Evolutionary conservation across 2,113 vertebrate species (phyloP), one percentile per base, ranked within the genome.

Genomic region (Microcebus murinus): DNA sequence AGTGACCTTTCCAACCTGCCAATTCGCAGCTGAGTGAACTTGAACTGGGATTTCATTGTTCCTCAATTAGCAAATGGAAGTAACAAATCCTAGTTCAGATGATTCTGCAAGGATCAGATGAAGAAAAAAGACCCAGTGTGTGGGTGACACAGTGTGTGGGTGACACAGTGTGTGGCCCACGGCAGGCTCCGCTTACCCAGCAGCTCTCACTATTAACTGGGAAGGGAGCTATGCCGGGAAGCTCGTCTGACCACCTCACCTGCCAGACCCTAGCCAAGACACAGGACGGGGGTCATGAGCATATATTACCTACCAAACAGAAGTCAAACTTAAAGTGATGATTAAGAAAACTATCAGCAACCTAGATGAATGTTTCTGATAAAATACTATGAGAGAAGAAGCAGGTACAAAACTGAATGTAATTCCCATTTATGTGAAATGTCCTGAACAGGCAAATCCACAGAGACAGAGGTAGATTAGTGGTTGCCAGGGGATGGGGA

Each of bases 101-200:
- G 61, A 12, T 59, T 50, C 8, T n/a, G 36, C 67, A 67, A 67
- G 84, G n/a, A 57, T 13, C 11, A 29, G n/a, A 55, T 20, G 17
- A 85, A 21, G 67, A 11, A 36, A 27, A 39, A 61, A 59, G 21
- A 42, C 27, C 39, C 23, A 50, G 50, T 45, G 45, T 45, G 45
- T 45, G 45, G 45, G 45, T 45, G 45, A 23, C 6, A 21, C 25
- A 27, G 39, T 3, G 12, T 25, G 59, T 1, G 18, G n/a, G 45
- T 45, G 45, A 23, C 6, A 21, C 25, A 27, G 39, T 4, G 12
- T 20, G 59, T 1, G 18, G n/a, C 50, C 31, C 2, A 0, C 4
- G 55, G 55, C 82, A 55, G 71, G 71, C 21, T 3, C 42, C 42
- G 29, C 21, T 8, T 50, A 27, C 27, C 4, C 3, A 25, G 31